phyloP scores from a whole-genome alignment of 1,140 invertebrate genomes.

The Drosophila nebulosa region DNA sequence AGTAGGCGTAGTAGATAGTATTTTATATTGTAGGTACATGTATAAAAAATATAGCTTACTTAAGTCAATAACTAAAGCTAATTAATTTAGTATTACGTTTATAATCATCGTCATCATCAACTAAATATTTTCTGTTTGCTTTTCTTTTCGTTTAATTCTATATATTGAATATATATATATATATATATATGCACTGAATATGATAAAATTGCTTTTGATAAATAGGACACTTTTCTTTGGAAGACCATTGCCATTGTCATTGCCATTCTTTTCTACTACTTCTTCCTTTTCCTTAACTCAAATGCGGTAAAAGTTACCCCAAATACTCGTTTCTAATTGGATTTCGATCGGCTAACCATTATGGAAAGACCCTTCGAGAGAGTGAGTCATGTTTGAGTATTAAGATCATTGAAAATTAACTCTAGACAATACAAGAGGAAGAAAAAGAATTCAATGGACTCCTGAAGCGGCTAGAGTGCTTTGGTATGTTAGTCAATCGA shows the following conservation, averaged over 20 bases:
- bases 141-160: not conserved
- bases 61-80: slow-evolving; percentile 6
- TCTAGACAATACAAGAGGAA: too few relatives aligned
- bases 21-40: slow-evolving; percentile 14
- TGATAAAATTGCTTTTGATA: not conserved
- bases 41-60: slow-evolving; percentile 13
- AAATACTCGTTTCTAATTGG: too few relatives aligned
- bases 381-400: too few relatives aligned
- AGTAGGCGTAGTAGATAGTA: slow-evolving; percentile 1
- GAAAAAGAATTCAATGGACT: too few relatives aligned
- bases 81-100: not conserved
- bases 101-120: not conserved
- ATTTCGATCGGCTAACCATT: too few relatives aligned
- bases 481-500: too few relatives aligned
- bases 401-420: too few relatives aligned
- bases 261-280: too few relatives aligned
- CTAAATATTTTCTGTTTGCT: not conserved
- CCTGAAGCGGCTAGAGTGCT: too few relatives aligned
- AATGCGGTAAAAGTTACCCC: too few relatives aligned
- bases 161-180: not conserved
- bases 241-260: not conserved
- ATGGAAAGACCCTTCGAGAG: too few relatives aligned
- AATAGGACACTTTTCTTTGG: not conserved
- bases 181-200: not conserved
- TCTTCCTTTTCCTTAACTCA: too few relatives aligned